A percentile compares a stretch with the other conserved stretches of the same genome.
Conservation (phyloP, 2,888 invertebrate genomes). For the Eulithis prunata region DNA sequence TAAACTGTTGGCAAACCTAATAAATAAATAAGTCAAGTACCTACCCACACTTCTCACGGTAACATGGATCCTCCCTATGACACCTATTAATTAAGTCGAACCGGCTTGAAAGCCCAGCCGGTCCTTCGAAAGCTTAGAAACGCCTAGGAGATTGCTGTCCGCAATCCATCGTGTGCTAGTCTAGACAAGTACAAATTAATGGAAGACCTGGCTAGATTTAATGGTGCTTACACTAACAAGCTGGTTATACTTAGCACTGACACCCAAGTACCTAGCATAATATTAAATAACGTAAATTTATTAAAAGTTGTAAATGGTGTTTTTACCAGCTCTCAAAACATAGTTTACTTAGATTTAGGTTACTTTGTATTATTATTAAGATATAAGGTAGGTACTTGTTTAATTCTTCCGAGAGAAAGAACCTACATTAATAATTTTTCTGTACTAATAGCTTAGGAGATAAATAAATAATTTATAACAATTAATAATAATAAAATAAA, state of each 20-base stretch:
- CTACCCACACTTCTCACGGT: conserved; percentile 6
- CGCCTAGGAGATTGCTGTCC: conserved; percentile 35
- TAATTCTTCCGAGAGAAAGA: too few species aligned
- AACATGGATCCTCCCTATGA: conserved; percentile 5
- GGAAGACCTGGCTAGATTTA: conserved; percentile 17
- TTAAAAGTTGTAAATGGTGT: too few species aligned
- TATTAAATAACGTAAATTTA: not conserved
- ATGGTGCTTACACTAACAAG: conserved; percentile 27
- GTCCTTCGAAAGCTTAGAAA: conserved; percentile 22
- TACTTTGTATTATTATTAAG: too few species aligned
- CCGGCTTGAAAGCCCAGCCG: conserved; percentile 16
- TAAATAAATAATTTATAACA: too few species aligned
- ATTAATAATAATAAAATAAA: too few species aligned
- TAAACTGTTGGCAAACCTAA: too few species aligned
- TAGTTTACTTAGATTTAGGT: not conserved
- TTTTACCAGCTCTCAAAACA: too few species aligned
- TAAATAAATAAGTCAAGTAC: not conserved
- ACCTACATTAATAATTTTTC: too few species aligned
- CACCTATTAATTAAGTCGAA: conserved; percentile 22
- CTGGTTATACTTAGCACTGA: not conserved
- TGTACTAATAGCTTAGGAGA: too few species aligned
- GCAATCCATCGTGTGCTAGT: conserved; percentile 35
- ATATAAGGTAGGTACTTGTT: too few species aligned
- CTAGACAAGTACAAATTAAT: conserved; percentile 37
- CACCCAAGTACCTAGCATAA: too few species aligned